These are phyloP conservation scores for Acheta domesticus DNA, from an alignment of 2,888 invertebrate species.

Conservation along the genomic window DNA sequence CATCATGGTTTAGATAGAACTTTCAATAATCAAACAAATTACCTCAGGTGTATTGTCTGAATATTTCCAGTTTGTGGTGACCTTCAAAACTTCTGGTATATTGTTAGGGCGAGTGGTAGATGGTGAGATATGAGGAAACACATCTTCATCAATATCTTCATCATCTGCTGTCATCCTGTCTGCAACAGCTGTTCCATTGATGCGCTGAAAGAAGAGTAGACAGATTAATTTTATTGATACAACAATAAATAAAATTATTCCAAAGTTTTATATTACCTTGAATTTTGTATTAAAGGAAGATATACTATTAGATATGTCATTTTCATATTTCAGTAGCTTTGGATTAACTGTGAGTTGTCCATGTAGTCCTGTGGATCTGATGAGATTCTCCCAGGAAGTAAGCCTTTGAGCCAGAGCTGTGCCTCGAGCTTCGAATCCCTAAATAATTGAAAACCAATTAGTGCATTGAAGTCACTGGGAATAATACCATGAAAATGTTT, in stretches of 20 bases:
- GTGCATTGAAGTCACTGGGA: neutral
- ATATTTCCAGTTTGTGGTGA: constrained; percentile 23
- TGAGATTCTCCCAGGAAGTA: constrained; percentile 80
- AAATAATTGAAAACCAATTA: constrained; percentile 38
- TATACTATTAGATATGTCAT: no score
- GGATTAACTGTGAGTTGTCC: constrained; percentile 72
- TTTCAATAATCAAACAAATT: constrained; percentile 11
- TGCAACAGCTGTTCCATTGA: constrained; percentile 24
- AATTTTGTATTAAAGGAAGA: no score
- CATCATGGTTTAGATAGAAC: neutral
- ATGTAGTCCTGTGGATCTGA: constrained; percentile 67
- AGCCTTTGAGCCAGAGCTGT: constrained; percentile 75
- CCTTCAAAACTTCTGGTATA: constrained; percentile 22
- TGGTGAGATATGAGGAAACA: neutral
- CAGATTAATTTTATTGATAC: constrained; percentile 21
- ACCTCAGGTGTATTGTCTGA: constrained; percentile 29
- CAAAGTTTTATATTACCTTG: no score
- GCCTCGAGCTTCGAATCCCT: constrained; percentile 92
- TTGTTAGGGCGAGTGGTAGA: constrained; percentile 24
- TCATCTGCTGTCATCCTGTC: constrained; percentile 27
- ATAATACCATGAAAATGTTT: neutral
- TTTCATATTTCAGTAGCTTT: constrained; percentile 21
- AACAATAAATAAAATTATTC: no score
- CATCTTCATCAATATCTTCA: neutral
- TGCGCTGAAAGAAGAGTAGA: constrained; percentile 1